Evolutionary conservation across 1,140 invertebrate species (phyloP), one percentile per base, ranked within the genome.

Genomic region (Hyposmocoma kahamanoa): DNA sequence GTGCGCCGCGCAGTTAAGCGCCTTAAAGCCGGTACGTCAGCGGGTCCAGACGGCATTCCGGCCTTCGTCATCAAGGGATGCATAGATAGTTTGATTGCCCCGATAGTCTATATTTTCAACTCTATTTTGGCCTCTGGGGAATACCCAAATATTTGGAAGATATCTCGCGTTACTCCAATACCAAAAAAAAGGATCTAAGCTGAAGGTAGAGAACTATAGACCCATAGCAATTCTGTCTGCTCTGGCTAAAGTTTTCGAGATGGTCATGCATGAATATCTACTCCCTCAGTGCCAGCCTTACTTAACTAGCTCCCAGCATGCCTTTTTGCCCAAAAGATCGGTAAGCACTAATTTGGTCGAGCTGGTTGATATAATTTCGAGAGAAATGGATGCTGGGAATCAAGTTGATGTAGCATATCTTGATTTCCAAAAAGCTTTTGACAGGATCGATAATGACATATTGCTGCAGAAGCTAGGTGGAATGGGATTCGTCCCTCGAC

Each of bases 261-360:
- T 17, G 19, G 18, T 17, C 13, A 9, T 38, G 19, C 34, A 38
- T 38, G 10, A 17, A 9, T 19, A 17, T 17, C 13, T 38, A 17
- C 34, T 38, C 13, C 34, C 34, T 9, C 34, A 38, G 34, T 38
- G 34, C 19, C 34, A 17, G 18, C 34, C 34, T n/a, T 38, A 38
- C 17, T 17, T 38, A 38, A 17, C 34, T 1, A 15, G 34, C 13
- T 10, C 34, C 9, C 34, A 38, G 17, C 34, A 38, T 17, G 34
- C 34, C 19, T 38, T 38, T 38, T 17, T 38, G 2, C 34, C 34
- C 19, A 10, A 17, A 17, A n/a, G 34, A 10, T 38, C 34, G 13
- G 34, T 38, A 17, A 17, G n/a, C 19, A 38, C 34, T 9, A 38
- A 38, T 17, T 17, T 38, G n/a, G 34, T 38, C 8, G 19, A n/a